Evolutionary conservation across 2,888 invertebrate genomes (phyloP), one percentile per base, ranked within the genome.

Genomic region (Melanostoma mellinum): DNA sequence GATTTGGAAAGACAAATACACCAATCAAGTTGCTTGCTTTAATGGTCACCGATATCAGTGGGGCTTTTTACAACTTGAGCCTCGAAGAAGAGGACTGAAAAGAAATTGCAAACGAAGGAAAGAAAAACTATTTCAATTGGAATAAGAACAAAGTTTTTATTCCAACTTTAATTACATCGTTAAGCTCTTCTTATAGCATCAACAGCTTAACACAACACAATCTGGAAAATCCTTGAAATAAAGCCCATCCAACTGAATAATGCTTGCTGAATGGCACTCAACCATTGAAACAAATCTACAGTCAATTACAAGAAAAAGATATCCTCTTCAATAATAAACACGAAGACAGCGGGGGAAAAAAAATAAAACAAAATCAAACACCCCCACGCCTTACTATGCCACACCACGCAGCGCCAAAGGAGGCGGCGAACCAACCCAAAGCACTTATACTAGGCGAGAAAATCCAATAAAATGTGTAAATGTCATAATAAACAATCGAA

Each of bases 401-500:
- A 6, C 5, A 20, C 6, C 10, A 0, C n/a, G 2, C 4, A n/a
- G 30, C 32, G n/a, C 35, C 10, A 46, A 0, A 20, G 20, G 50
- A 71, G 55, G 44, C 42, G 48, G 55, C 32, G 46, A 52, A n/a
- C 33, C 56, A 73, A 5, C 20, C 32, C 48, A 50, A 56, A 48
- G 61, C 40, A 63, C 56, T 33, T 42, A 40, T 63, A 40, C 52
- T 40, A 35, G 61, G 42, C 52, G 48, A 48, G 67, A 69, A 69
- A 74, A 74, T 75, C 69, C 69, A 79, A 79, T 75, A 79, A 79
- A 78, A 74, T 56, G 68, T 73, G 73, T 74, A 71, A 75, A 75
- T 80, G 67, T 48, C 72, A 67, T 77, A 74, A 79, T 74, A 79
- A 84, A 75, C 79, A 79, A 84, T 71, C 82, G 78, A 74, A 69